phyloP scores from a whole-genome alignment of 2,888 invertebrate genomes.

The Drosophila silvestris region DNA sequence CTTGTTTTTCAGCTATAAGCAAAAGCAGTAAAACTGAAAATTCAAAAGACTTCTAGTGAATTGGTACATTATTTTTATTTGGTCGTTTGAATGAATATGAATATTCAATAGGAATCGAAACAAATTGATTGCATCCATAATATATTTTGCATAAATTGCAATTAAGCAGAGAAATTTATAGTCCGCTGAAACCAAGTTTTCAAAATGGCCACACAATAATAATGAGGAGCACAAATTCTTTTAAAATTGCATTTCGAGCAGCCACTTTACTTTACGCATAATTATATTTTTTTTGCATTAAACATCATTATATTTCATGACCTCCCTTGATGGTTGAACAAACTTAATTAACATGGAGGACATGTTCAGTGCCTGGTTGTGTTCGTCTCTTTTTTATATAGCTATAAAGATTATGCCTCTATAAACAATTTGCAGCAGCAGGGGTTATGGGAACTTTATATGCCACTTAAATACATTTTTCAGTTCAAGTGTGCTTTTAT shows the following conservation, averaged over 20 bases:
- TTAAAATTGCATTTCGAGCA: slow-evolving; percentile 54
- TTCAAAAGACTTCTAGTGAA: not conserved
- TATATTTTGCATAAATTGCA: not conserved
- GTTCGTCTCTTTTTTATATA: slow-evolving; percentile 16
- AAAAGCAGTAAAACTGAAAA: not conserved
- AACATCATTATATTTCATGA: slow-evolving; percentile 24
- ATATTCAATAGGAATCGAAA: not conserved
- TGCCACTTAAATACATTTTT: slow-evolving; percentile 60
- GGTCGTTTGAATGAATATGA: not conserved
- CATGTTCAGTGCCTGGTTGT: slow-evolving; percentile 10
- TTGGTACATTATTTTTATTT: not conserved
- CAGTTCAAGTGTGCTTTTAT: slow-evolving; percentile 35
- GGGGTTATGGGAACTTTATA: slow-evolving; percentile 55
- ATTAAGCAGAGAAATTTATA: not conserved
- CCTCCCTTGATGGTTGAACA: slow-evolving; percentile 31
- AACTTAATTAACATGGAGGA: slow-evolving; percentile 51
- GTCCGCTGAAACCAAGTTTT: too few species aligned
- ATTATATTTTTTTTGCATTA: slow-evolving; percentile 1
- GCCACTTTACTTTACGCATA: slow-evolving; percentile 5
- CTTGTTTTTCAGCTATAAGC: not conserved
- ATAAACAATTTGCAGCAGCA: slow-evolving; percentile 35
- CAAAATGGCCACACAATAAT: slow-evolving; percentile 1
- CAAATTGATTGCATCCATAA: not conserved
- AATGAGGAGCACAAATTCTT: slow-evolving; percentile 40
- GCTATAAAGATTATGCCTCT: slow-evolving; percentile 28